Conservation (phyloP, 2,888 invertebrate species). For the Pristionchus exspectatus region DNA sequence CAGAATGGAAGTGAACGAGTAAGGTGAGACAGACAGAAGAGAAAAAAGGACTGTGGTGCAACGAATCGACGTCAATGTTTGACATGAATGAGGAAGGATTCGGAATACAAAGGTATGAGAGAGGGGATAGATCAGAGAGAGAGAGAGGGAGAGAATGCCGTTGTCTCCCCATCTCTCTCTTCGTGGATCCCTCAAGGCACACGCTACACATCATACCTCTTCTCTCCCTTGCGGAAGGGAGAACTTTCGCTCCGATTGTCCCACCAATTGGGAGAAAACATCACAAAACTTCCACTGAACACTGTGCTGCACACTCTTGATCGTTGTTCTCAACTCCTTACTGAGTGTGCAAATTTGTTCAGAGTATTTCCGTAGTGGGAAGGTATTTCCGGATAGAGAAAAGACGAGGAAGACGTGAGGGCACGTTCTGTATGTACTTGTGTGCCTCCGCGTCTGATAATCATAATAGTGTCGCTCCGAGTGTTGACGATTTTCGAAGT, state of each 20-base stretch:
- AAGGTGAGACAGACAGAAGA: not conserved
- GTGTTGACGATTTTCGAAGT: slow-evolving; percentile 16
- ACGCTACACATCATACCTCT: slow-evolving; percentile 5
- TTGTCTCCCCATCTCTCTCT: slow-evolving; percentile 15
- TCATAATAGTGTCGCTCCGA: slow-evolving; percentile 35
- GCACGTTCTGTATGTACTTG: slow-evolving; percentile 22
- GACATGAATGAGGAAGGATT: slow-evolving; percentile 78
- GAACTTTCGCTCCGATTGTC: not conserved
- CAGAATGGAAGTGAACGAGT: not conserved
- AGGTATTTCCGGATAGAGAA: not conserved
- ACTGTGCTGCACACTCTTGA: not conserved
- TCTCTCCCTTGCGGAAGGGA: not conserved
- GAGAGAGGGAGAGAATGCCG: slow-evolving; percentile 22
- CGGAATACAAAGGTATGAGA: slow-evolving; percentile 41
- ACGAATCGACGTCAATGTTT: slow-evolving; percentile 46
- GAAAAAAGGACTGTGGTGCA: slow-evolving; percentile 7
- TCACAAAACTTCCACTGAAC: not conserved
- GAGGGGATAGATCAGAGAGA: slow-evolving; percentile 47
- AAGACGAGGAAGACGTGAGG: not conserved
- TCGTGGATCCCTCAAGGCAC: slow-evolving; percentile 5
- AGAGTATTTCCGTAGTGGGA: not conserved
- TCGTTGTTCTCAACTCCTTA: not conserved
- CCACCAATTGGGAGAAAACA: not conserved
- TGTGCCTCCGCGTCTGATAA: not conserved
- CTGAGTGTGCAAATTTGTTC: not conserved